These are phyloP conservation scores for Glaucopsyche alexis DNA, from an alignment of 2,888 invertebrate species.

Conservation along the genomic window DNA sequence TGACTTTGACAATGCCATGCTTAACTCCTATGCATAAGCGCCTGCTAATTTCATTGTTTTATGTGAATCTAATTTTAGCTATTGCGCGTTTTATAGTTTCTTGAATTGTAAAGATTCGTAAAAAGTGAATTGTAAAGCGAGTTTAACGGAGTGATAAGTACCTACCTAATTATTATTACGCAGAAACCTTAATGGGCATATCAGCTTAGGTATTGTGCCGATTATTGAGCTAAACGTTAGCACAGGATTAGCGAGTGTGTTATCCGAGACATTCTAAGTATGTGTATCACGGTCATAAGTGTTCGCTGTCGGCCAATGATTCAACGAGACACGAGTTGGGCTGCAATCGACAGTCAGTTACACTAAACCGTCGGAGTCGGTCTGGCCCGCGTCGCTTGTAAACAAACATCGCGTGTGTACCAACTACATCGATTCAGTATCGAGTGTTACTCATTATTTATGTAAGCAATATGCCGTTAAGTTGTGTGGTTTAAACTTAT, in stretches of 20 bases:
- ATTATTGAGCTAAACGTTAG: not conserved
- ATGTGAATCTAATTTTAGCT: no score
- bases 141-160: no score
- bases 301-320: not conserved
- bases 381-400: not conserved
- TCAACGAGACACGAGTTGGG: not conserved
- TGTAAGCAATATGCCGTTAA: not conserved
- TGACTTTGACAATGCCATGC: no score
- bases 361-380: constrained; percentile 7
- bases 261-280: not conserved
- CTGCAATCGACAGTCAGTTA: constrained; percentile 16
- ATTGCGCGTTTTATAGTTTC: no score
- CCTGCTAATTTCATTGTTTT: no score
- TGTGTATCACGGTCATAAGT: constrained; percentile 14
- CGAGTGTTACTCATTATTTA: not conserved
- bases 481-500: not conserved
- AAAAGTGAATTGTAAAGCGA: no score
- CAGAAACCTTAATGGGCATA: no score
- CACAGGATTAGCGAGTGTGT: constrained; percentile 8
- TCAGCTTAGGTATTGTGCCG: not conserved
- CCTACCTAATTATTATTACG: no score
- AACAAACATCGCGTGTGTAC: constrained; percentile 10
- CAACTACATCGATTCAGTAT: not conserved
- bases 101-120: no score
- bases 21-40: no score